Evolutionary conservation across 2,113 vertebrate genomes (phyloP), one percentile per base, ranked within the genome.

Genomic region (Notarius lentiginosus): DNA sequence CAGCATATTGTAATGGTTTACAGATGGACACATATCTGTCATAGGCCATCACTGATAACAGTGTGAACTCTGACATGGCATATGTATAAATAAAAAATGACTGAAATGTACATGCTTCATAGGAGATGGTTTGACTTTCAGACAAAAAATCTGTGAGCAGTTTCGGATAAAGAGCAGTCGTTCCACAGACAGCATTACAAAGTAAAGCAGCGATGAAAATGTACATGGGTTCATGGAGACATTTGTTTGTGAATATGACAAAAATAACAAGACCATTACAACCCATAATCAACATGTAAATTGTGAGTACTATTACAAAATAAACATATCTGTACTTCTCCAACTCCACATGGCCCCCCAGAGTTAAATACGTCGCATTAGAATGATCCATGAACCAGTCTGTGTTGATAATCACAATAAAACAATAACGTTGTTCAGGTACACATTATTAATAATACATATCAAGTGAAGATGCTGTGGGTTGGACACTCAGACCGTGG

Each of bases 131-230:
- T 68, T 79, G 68, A 3, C 1, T 65, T 86, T 86, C 75, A 55
- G 84, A 79, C 18, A 86, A 24, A 10, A 86, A 56, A 79, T 86
- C 84, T 55, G 1, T 55, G 10, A 79, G 75, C 15, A 86, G 20
- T 56, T 86, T 86, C 5, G 84, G 84, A 55, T 79, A 86, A 55
- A 86, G 27, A 9, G 56, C 76, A 1, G 76, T 70, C 11, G 76
- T 2, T 80, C 84, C 84, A 41, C n/a, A 77, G 10, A 86, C 51
- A 68, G 84, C n/a, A 58, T 86, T 86, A 70, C 27, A 86, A 56
- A 86, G 75, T 51, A 86, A 61, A 41, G 84, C 84, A 58, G 76
- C 76, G 27, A 86, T 86, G 7, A 86, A 86, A 61, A 86, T 80
- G 51, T 86, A 86, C 84, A 86, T 86, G 1, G 84, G 76, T 51